Percentiles rank a stretch among this genome's conserved stretches.
Evolutionary conservation across 1,140 invertebrate genomes (phyloP).

Genomic region (Dinothrombium tinctorium): DNA sequence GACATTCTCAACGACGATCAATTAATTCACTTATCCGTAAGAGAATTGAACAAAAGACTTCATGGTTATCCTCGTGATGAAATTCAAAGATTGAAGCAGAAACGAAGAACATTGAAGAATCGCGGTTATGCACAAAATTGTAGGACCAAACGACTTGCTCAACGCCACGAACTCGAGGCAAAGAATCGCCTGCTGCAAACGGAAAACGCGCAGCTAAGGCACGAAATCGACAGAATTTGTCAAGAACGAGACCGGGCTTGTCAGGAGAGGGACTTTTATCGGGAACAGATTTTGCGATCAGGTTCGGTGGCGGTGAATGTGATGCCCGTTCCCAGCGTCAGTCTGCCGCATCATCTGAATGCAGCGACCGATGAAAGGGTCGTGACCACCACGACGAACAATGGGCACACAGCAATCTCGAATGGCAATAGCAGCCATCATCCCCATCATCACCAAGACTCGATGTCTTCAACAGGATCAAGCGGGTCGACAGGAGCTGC

Average conservation of each 20-base stretch:
- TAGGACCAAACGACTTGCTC: conserved; percentile 62
- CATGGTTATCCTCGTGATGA: conserved; percentile 77
- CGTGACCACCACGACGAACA: background rate
- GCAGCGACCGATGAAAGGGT: background rate
- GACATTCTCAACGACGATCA: conserved; percentile 43
- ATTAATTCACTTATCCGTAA: conserved; percentile 63
- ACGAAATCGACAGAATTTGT: conserved; percentile 38
- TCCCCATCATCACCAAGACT: background rate
- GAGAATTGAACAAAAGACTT: conserved; percentile 80
- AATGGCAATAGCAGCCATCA: too few species aligned
- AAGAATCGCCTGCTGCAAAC: conserved; percentile 49
- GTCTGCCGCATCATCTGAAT: background rate
- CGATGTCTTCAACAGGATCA: background rate
- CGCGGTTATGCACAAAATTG: conserved; percentile 97
- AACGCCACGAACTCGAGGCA: conserved; percentile 61
- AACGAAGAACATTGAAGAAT: conserved; percentile 88
- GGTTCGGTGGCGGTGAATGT: background rate
- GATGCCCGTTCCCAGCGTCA: background rate
- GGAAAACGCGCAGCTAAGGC: conserved; percentile 40
- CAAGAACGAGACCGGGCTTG: conserved; percentile 35
- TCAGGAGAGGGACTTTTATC: background rate
- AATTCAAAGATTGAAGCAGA: conserved; percentile 76
- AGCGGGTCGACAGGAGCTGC: too few species aligned
- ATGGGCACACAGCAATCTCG: background rate
- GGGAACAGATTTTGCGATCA: background rate